These are phyloP conservation scores for Drosophila eohydei DNA, from an alignment of 2,888 invertebrate species.

Conservation along the genomic window DNA sequence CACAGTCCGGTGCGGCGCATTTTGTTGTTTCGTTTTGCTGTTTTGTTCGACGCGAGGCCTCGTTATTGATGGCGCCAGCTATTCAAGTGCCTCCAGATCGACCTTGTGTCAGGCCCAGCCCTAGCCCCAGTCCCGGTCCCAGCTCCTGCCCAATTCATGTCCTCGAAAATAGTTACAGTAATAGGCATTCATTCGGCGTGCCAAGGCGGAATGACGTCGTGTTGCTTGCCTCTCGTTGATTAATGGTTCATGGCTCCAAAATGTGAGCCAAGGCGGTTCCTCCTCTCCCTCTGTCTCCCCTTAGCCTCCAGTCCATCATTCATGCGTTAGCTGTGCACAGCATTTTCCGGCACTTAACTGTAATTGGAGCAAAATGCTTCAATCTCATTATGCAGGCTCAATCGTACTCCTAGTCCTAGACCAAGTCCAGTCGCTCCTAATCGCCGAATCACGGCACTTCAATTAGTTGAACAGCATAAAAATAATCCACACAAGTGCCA, in stretches of 20 bases:
- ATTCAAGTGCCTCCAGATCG: conserved; percentile 63
- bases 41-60: conserved; percentile 67
- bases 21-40: conserved; percentile 70
- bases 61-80: conserved; percentile 70
- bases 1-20: conserved; percentile 52
- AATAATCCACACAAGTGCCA: conserved; percentile 53
- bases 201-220: conserved; percentile 65
- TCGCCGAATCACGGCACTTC: conserved; percentile 73
- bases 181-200: conserved; percentile 72
- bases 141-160: not conserved
- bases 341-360: conserved; percentile 76
- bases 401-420: conserved; percentile 6
- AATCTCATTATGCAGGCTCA: conserved; percentile 70
- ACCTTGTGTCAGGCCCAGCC: conserved; percentile 59
- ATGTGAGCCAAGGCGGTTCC: conserved; percentile 30
- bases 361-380: conserved; percentile 74
- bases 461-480: conserved; percentile 73
- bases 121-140: conserved; percentile 4
- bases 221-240: conserved; percentile 59
- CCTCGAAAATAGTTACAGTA: conserved; percentile 49
- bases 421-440: conserved; percentile 7
- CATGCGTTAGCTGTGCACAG: conserved; percentile 57
- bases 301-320: conserved; percentile 52
- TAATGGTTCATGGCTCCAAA: conserved; percentile 65
- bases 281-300: conserved; percentile 4